These are phyloP conservation scores for Cloeon dipterum DNA, from an alignment of 2,888 invertebrate genomes.

Conservation along the genomic window DNA sequence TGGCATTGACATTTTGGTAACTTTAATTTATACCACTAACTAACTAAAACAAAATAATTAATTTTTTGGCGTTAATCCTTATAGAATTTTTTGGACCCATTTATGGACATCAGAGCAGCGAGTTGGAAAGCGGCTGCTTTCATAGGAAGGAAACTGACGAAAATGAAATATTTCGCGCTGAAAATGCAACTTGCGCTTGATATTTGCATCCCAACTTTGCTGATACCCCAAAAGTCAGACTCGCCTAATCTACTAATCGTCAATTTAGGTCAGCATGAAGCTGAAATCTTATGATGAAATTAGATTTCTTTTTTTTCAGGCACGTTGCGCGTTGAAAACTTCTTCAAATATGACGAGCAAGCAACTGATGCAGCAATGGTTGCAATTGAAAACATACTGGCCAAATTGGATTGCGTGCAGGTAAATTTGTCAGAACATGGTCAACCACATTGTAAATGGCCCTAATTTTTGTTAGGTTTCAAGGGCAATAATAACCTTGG, in stretches of 20 bases:
- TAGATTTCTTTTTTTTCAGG: slow-evolving; percentile 21
- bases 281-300: not conserved
- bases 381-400: slow-evolving; percentile 43
- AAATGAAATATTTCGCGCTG: slow-evolving; percentile 23
- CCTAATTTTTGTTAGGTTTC: slow-evolving; percentile 1
- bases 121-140: slow-evolving; percentile 8
- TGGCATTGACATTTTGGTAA: slow-evolving; percentile 37
- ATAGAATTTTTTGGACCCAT: slow-evolving; percentile 32
- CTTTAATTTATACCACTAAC: too few species aligned
- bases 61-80: slow-evolving; percentile 5
- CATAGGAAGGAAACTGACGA: slow-evolving; percentile 20
- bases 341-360: slow-evolving; percentile 35
- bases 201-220: slow-evolving; percentile 46
- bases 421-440: slow-evolving; percentile 18
- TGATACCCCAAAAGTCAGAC: slow-evolving; percentile 56
- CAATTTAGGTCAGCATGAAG: slow-evolving; percentile 33
- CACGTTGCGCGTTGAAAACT: slow-evolving; percentile 54
- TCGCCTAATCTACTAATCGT: slow-evolving; percentile 52
- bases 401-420: slow-evolving; percentile 41
- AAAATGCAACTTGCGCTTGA: slow-evolving; percentile 37
- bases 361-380: slow-evolving; percentile 16
- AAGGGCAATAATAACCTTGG: slow-evolving; percentile 33
- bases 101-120: slow-evolving; percentile 14
- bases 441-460: too few species aligned
- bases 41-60: slow-evolving; percentile 5